These are phyloP conservation scores for Agonopterix alstromeriana DNA, from an alignment of 2,888 invertebrate species.

Conservation along the genomic window DNA sequence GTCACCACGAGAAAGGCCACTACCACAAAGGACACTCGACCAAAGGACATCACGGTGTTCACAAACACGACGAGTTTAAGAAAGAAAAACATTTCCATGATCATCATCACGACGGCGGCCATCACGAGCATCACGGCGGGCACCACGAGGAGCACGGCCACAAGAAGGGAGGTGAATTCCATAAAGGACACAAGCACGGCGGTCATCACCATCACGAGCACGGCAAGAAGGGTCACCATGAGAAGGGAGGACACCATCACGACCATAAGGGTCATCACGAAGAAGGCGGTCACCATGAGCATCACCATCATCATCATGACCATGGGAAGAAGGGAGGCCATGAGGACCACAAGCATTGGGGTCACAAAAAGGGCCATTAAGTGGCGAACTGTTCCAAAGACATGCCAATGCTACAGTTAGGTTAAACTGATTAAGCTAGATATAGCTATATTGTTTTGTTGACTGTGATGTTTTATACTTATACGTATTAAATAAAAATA, in stretches of 20 bases:
- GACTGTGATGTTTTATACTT: slow-evolving; percentile 34
- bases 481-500: slow-evolving; percentile 34
- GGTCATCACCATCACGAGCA: slow-evolving; percentile 87
- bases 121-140: slow-evolving; percentile 87
- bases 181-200: slow-evolving; percentile 87
- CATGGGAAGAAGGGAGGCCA: slow-evolving; percentile 89
- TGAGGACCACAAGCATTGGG: slow-evolving; percentile 89
- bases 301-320: slow-evolving; percentile 84
- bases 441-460: slow-evolving; percentile 28
- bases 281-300: slow-evolving; percentile 86
- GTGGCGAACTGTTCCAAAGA: slow-evolving; percentile 15
- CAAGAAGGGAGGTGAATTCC: slow-evolving; percentile 88
- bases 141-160: slow-evolving; percentile 87
- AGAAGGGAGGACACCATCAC: slow-evolving; percentile 88
- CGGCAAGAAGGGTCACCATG: slow-evolving; percentile 88
- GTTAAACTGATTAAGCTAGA: slow-evolving; percentile 45
- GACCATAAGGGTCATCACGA: slow-evolving; percentile 88
- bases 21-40: slow-evolving; percentile 91
- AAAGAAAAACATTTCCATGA: slow-evolving; percentile 93
- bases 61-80: slow-evolving; percentile 90
- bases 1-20: slow-evolving; percentile 77
- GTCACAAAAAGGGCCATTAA: slow-evolving; percentile 77
- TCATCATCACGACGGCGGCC: slow-evolving; percentile 87
- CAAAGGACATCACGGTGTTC: slow-evolving; percentile 90
- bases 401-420: slow-evolving; percentile 33